Evolutionary conservation across 2,888 invertebrate species (phyloP), one percentile per base, ranked within the genome.

Genomic region (Melinopterus prodromus): DNA sequence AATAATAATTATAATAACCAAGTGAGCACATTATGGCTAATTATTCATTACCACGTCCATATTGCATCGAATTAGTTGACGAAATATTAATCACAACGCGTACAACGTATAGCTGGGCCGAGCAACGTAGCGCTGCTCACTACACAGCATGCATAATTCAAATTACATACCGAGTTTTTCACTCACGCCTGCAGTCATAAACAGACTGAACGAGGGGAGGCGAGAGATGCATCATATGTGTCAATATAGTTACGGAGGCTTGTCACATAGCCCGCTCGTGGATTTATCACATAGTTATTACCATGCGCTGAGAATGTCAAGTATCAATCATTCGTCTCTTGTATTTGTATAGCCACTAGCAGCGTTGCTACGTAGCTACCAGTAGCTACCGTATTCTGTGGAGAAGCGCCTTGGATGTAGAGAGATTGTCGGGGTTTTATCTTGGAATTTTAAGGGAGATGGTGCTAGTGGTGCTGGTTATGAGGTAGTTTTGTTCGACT

Each of bases 231-330:
- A 53, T 77, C 53, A 53, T 53, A 53, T 12, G 53, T 53, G 80
- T 78, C 80, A 80, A 80, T 80, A 80, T 78, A 71, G 16, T 78
- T 76, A 76, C 71, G 74, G 72, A 80, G 71, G 69, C 78, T 78
- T 76, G 80, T 80, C 80, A 78, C 80, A 80, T 76, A 70, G 76
- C 53, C 78, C 38, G 69, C 76, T 36, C 53, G 77, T 78, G 76
- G 78, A 80, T 80, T 80, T 80, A 80, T 80, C 80, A 80, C 80
- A 76, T 71, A 76, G 80, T 80, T 80, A 78, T 80, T 78, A 80
- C 80, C 69, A 16, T 75, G 78, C 38, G 76, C 78, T 76, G 71
- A 76, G 80, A 80, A 80, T 80, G 80, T 80, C 78, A 80, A 80
- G 80, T 80, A 80, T 80, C 80, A 80, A 80, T 80, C 80, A 78